Conservation (phyloP, 2,113 vertebrate species). For the Climacteris rufus region DNA sequence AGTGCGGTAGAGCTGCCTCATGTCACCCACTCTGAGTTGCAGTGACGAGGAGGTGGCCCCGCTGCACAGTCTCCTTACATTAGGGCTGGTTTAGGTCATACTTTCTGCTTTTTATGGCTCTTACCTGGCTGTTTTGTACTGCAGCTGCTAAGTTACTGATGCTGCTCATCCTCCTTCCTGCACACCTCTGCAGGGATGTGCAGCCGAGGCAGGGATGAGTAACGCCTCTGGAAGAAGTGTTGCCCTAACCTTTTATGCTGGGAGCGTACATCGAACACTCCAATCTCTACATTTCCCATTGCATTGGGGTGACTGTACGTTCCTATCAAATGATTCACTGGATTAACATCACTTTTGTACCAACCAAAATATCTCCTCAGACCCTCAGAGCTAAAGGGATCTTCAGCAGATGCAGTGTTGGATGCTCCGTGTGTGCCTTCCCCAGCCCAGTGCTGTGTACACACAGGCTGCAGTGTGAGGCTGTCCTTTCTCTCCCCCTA, state of each 20-base stretch:
- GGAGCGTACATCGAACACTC: slow-evolving; percentile 9
- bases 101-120: neutral
- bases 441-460: neutral
- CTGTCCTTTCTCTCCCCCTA: neutral
- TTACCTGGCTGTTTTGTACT: neutral
- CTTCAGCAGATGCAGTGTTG: neutral
- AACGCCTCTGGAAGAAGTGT: slow-evolving; percentile 51
- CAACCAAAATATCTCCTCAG: neutral
- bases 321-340: slow-evolving; percentile 64
- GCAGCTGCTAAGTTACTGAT: neutral
- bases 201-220: slow-evolving; percentile 58
- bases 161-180: neutral
- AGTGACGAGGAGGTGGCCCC: neutral
- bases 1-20: neutral
- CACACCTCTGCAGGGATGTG: slow-evolving; percentile 18
- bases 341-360: slow-evolving; percentile 34
- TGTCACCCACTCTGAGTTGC: neutral
- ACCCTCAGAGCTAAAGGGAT: neutral
- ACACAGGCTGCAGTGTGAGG: neutral
- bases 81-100: neutral
- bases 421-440: neutral
- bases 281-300: slow-evolving; percentile 47
- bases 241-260: slow-evolving; percentile 62
- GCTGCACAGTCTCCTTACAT: accelerated
- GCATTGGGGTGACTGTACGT: slow-evolving; percentile 56